These are phyloP conservation scores for Conus betulinus DNA, from an alignment of 1,140 invertebrate species.

Conservation along the genomic window DNA sequence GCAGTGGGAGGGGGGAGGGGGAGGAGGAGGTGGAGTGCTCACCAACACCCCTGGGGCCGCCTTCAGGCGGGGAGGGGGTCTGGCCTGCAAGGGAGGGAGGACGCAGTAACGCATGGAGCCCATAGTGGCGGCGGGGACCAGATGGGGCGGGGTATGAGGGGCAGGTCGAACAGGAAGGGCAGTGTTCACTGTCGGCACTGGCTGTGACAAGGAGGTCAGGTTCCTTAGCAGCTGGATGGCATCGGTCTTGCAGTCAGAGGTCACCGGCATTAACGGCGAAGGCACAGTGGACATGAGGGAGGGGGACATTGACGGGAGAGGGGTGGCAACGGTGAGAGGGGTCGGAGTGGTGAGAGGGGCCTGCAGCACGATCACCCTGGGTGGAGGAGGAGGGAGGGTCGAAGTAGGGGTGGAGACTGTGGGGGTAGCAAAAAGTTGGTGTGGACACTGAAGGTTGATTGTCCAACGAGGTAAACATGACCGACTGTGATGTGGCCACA, in stretches of 20 bases:
- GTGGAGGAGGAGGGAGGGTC: background rate
- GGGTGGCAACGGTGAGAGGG: background rate
- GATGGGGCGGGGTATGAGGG: background rate
- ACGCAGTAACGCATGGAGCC: background rate
- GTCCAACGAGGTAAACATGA: background rate
- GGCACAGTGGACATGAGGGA: background rate
- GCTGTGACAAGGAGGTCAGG: background rate
- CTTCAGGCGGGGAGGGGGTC: constrained; percentile 27
- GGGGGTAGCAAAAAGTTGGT: background rate
- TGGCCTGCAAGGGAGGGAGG: background rate
- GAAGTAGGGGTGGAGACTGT: background rate
- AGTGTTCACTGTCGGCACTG: background rate
- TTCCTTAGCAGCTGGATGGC: constrained; percentile 22
- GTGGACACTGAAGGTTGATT: background rate
- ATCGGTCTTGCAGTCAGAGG: background rate
- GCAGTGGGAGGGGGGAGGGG: background rate
- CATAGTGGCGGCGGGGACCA: background rate
- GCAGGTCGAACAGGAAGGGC: background rate
- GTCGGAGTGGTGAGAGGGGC: background rate
- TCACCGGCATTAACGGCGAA: background rate
- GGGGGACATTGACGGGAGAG: background rate
- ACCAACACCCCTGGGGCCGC: constrained; percentile 32
- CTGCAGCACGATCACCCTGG: background rate
- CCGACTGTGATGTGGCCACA: background rate
- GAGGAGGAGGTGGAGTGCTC: background rate